Evolutionary conservation across 2,113 vertebrate genomes (phyloP), one percentile per base, ranked within the genome.

Genomic region (Trematocara variabile): DNA sequence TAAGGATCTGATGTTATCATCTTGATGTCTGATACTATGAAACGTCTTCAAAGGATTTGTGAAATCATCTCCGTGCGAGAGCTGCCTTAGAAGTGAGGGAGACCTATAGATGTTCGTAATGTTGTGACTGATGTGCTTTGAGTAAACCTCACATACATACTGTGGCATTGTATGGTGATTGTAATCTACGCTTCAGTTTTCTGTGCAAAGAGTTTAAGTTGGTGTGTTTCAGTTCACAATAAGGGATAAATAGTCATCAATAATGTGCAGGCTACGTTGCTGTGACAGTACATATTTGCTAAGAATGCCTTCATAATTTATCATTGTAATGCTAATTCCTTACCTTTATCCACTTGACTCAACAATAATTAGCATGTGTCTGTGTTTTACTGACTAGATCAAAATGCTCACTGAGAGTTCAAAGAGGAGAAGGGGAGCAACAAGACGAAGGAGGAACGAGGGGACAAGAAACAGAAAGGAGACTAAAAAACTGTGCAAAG

Each of bases 401-500:
- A 46, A 41, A 81, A n/a, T 8, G 3, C 28, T 16, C 50, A 37
- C 3, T 3, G 4, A 2, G 25, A 89, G 0, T 46, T 10, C 1
- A 12, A 79, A 8, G 79, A 83, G 10, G 54, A 70, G 7, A 60
- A 54, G 9, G 25, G 81, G 6, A 7, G 2, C 16, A 3, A 83
- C 2, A 30, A 80, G 22, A n/a, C 25, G 4, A 5, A 84, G 30
- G 30, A 82, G 20, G 9, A 77, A 52, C 3, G n/a, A 22, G 20
- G 34, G 20, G 33, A 80, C 4, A 30, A 75, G 12, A 60, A 33
- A 0, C 4, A 13, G 2, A 16, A 88, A 13, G 22, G 10, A 55
- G 30, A 50, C 4, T 0, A 86, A 3, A 55, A 93, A 48, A 80
- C 80, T 79, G 9, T 95, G 95, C 93, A 93, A 5, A 80, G 88